These are phyloP conservation scores for Hapalemur alaotrensis DNA, from an alignment of 2,797 vertebrate genomes.

Conservation along the genomic window DNA sequence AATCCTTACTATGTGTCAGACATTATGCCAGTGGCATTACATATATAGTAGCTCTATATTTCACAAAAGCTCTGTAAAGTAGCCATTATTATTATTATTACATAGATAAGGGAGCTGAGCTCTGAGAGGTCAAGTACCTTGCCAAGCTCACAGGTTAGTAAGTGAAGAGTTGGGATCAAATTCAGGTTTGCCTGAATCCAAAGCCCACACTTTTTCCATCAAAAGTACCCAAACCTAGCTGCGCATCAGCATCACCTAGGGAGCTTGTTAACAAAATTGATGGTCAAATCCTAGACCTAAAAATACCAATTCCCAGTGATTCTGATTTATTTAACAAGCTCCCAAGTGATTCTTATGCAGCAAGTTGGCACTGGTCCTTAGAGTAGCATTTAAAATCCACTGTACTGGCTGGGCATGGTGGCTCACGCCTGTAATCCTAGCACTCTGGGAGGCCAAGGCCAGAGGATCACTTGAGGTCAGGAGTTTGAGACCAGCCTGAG, in stretches of 20 bases:
- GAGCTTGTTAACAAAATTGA: conserved; percentile 66
- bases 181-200: conserved; percentile 27
- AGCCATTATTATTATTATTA: background rate
- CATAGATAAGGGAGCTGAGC: conserved; percentile 24
- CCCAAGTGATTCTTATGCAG: conserved; percentile 18
- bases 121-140: conserved; percentile 31
- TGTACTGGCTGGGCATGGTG: background rate
- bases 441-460: too few relatives aligned
- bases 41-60: background rate
- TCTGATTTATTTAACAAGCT: conserved; percentile 64
- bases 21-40: background rate
- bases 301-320: conserved; percentile 64
- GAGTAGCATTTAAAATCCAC: conserved; percentile 42
- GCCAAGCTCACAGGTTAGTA: conserved; percentile 31
- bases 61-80: background rate
- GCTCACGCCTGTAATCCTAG: too few relatives aligned
- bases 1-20: background rate
- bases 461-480: too few relatives aligned
- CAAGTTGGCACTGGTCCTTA: background rate
- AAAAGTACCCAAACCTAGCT: background rate
- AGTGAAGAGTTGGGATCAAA: conserved; percentile 22
- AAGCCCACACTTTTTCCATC: conserved; percentile 15
- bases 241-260: conserved; percentile 29
- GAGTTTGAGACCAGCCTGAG: too few relatives aligned
- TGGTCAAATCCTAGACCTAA: conserved; percentile 52